These are phyloP conservation scores for Rhyacophila evoluta DNA, from an alignment of 2,888 invertebrate species.

Conservation along the genomic window DNA sequence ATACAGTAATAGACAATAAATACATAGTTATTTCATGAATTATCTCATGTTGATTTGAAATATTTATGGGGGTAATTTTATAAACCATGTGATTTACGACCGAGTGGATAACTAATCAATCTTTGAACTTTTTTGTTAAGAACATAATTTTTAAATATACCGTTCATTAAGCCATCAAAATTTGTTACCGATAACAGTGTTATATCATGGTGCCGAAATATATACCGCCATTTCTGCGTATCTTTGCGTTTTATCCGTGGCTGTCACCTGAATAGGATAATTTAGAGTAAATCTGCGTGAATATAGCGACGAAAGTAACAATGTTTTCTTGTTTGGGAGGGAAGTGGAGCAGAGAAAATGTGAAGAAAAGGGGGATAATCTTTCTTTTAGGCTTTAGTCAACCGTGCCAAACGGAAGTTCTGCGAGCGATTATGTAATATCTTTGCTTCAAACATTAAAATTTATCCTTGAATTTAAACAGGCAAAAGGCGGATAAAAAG, in stretches of 20 bases:
- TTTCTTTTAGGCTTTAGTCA: neutral
- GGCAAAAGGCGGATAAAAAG: neutral
- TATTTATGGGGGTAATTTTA: too few relatives aligned
- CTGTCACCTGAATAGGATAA: constrained; percentile 10
- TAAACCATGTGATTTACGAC: too few relatives aligned
- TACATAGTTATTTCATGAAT: too few relatives aligned
- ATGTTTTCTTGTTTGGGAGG: constrained; percentile 14
- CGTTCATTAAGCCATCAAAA: neutral
- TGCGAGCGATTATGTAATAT: constrained; percentile 6
- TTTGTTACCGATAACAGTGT: neutral
- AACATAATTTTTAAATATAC: neutral
- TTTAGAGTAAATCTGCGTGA: constrained; percentile 9
- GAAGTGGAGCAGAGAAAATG: neutral
- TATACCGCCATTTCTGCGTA: neutral
- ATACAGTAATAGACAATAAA: too few relatives aligned
- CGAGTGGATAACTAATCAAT: neutral
- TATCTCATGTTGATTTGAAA: too few relatives aligned
- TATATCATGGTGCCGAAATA: neutral
- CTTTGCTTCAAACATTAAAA: neutral
- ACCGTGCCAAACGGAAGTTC: neutral
- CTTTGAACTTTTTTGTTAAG: neutral
- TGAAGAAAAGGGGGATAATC: neutral
- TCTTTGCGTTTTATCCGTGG: neutral
- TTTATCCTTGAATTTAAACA: neutral
- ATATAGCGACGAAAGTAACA: constrained; percentile 2